Conservation (phyloP, 2,888 invertebrate species). For the Heliconius erato region DNA sequence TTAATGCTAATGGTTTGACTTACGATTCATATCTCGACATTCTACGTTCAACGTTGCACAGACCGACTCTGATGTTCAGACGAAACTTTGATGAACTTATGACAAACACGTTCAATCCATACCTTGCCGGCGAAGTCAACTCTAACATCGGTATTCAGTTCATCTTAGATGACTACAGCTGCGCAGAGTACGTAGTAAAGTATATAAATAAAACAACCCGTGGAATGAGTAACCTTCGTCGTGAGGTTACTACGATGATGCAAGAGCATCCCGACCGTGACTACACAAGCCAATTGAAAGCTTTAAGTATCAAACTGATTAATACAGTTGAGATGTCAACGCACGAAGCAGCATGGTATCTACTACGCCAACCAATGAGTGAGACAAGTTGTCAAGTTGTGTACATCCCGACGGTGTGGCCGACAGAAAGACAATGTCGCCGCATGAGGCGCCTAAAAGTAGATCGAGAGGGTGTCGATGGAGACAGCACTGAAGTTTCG, state of each 20-base stretch:
- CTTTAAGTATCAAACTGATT: conserved; percentile 56
- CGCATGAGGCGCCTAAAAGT: conserved; percentile 63
- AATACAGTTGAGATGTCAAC: conserved; percentile 63
- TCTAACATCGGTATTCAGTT: conserved; percentile 56
- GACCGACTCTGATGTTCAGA: conserved; percentile 59
- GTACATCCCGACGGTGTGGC: conserved; percentile 59
- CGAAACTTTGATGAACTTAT: conserved; percentile 61
- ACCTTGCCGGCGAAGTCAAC: conserved; percentile 59
- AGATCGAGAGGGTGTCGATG: conserved; percentile 54
- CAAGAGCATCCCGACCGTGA: conserved; percentile 50
- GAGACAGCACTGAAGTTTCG: conserved; percentile 66
- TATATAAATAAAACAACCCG: conserved; percentile 63
- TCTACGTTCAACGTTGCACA: conserved; percentile 38
- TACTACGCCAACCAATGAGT: conserved; percentile 54
- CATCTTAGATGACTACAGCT: conserved; percentile 56
- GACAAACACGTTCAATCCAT: conserved; percentile 65
- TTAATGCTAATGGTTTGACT: background rate
- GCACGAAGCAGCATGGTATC: conserved; percentile 65
- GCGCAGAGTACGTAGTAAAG: conserved; percentile 66
- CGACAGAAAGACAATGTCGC: conserved; percentile 56
- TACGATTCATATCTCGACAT: conserved; percentile 1
- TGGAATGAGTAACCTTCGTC: conserved; percentile 61
- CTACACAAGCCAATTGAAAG: conserved; percentile 49
- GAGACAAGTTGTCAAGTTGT: conserved; percentile 49
- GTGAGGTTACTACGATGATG: conserved; percentile 57